These are phyloP conservation scores for Drosophila seclusa DNA, from an alignment of 2,888 invertebrate genomes.

Conservation along the genomic window DNA sequence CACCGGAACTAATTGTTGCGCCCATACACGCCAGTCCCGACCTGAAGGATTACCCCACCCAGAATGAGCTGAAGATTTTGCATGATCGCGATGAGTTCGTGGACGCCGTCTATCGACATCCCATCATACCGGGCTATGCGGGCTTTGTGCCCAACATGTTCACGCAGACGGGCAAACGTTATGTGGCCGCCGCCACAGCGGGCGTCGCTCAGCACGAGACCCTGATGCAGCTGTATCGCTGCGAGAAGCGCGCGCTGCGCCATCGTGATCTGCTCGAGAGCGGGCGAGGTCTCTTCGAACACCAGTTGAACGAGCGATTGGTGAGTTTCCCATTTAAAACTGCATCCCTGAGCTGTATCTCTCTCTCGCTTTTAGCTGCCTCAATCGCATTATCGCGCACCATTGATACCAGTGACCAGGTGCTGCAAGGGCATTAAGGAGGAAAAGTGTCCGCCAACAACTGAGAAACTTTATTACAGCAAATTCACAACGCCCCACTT, in stretches of 20 bases:
- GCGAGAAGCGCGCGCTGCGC: conserved; percentile 83
- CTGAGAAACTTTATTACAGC: conserved; percentile 81
- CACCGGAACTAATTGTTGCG: conserved; percentile 86
- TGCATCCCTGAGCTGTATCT: not conserved
- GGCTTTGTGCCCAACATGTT: conserved; percentile 88
- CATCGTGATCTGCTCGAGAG: conserved; percentile 79
- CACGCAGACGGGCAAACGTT: conserved; percentile 89
- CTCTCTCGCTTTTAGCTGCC: conserved; percentile 88
- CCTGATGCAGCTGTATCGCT: conserved; percentile 87
- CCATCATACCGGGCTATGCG: conserved; percentile 91
- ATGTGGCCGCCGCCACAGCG: conserved; percentile 90
- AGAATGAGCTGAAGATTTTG: conserved; percentile 88
- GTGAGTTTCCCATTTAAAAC: conserved; percentile 42
- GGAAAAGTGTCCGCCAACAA: conserved; percentile 86
- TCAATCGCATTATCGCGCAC: conserved; percentile 89
- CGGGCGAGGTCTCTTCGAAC: conserved; percentile 70
- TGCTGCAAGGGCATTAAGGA: conserved; percentile 89
- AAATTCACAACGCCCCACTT: conserved; percentile 83
- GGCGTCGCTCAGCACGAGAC: conserved; percentile 90
- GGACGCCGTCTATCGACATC: conserved; percentile 90
- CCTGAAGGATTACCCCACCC: conserved; percentile 88
- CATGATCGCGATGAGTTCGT: conserved; percentile 88
- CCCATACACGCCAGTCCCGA: conserved; percentile 77
- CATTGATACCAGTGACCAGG: conserved; percentile 88
- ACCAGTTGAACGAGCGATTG: conserved; percentile 80